A percentile compares a stretch with the other conserved stretches of the same genome.
These are phyloP conservation scores for Mesoligia furuncula DNA, from an alignment of 2,888 invertebrate genomes.

Conservation along the genomic window DNA sequence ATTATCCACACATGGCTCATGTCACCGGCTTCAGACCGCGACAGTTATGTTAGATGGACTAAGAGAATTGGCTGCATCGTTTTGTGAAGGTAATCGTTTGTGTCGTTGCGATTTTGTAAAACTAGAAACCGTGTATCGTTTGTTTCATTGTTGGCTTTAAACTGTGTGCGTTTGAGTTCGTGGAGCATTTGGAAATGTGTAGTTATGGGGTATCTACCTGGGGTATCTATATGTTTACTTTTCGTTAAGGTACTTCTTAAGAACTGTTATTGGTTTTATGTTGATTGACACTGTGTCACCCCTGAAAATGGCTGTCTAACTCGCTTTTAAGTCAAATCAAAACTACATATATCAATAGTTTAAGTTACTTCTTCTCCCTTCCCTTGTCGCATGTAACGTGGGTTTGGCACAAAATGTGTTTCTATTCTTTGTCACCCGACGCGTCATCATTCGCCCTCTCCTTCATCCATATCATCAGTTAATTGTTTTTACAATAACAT, in stretches of 20 bases:
- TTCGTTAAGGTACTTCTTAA: neutral
- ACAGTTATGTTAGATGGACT: constrained; percentile 66
- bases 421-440: neutral
- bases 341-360: neutral
- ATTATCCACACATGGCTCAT: constrained; percentile 79
- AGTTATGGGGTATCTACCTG: neutral
- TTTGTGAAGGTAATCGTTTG: constrained; percentile 68
- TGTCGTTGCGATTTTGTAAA: constrained; percentile 62
- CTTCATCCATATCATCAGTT: neutral
- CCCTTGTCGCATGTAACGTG: neutral
- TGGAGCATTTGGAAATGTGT: constrained; percentile 4
- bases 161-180: constrained; percentile 10
- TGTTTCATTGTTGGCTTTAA: constrained; percentile 55
- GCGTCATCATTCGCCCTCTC: neutral
- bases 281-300: neutral
- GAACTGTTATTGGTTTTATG: neutral
- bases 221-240: neutral
- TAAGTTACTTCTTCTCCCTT: neutral
- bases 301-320: neutral
- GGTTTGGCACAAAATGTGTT: too few species aligned
- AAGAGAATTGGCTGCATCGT: constrained; percentile 61
- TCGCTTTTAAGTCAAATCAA: too few species aligned
- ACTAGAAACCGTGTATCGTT: constrained; percentile 60
- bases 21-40: constrained; percentile 71
- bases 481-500: neutral